These are phyloP conservation scores for Phoeniculus purpureus DNA, from an alignment of 2,797 vertebrate species.

Conservation along the genomic window DNA sequence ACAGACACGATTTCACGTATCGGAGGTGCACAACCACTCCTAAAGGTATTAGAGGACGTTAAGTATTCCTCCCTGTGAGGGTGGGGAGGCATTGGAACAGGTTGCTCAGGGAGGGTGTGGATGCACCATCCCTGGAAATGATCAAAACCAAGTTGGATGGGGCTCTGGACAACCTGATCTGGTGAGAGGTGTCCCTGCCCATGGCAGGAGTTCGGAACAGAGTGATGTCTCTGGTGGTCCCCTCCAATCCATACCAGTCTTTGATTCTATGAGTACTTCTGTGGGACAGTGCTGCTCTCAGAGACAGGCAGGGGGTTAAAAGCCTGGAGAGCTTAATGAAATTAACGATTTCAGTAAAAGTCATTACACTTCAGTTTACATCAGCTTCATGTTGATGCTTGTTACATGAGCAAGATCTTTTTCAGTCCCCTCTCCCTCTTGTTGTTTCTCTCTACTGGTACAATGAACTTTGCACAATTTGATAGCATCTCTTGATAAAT, in stretches of 20 bases:
- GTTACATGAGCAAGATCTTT: neutral
- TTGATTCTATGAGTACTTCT: neutral
- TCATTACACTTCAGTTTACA: neutral
- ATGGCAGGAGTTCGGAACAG: too few relatives aligned
- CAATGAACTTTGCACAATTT: neutral
- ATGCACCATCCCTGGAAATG: too few relatives aligned
- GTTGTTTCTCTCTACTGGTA: neutral
- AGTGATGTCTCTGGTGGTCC: too few relatives aligned
- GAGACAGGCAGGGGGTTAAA: neutral
- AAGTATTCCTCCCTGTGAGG: too few relatives aligned
- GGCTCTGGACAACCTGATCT: too few relatives aligned
- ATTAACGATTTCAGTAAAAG: neutral
- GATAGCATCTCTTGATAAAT: neutral
- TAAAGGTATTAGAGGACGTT: neutral
- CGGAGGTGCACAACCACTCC: neutral
- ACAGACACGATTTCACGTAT: neutral
- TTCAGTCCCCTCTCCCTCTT: fast-evolving
- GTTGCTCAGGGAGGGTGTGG: too few relatives aligned
- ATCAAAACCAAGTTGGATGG: too few relatives aligned
- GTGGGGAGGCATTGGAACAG: too few relatives aligned
- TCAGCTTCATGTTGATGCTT: neutral
- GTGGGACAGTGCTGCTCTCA: neutral
- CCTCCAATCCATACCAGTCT: too few relatives aligned
- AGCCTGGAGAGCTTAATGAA: neutral
- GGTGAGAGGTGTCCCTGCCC: too few relatives aligned